These are phyloP conservation scores for Danio tinwini DNA, from an alignment of 2,797 vertebrate genomes.

Conservation along the genomic window DNA sequence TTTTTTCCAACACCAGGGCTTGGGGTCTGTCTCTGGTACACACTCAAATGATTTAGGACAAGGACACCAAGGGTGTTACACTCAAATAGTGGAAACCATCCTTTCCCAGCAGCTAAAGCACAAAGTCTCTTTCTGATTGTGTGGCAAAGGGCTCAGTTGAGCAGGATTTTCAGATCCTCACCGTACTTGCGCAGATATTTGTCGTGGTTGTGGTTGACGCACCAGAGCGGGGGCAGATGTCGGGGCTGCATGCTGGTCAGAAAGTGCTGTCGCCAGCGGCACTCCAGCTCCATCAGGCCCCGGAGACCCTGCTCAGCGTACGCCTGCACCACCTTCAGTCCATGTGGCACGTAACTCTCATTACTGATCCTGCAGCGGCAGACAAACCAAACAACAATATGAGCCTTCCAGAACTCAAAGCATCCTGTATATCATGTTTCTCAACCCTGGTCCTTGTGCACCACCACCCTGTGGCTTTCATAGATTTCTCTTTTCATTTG, in stretches of 20 bases:
- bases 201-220: conserved; percentile 91
- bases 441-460: too few relatives aligned
- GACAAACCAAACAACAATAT: background rate
- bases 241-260: conserved; percentile 89
- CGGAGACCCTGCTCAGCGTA: conserved; percentile 82
- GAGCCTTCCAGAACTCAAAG: too few relatives aligned
- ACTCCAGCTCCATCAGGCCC: conserved; percentile 92
- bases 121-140: background rate
- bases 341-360: conserved; percentile 89
- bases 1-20: conserved; percentile 1
- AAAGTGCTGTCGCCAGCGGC: conserved; percentile 96
- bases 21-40: conserved; percentile 50
- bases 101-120: conserved; percentile 12
- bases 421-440: too few relatives aligned
- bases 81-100: conserved; percentile 18
- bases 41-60: conserved; percentile 3
- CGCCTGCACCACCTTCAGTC: conserved; percentile 92
- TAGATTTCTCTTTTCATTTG: too few relatives aligned
- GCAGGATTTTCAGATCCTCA: conserved; percentile 83
- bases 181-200: conserved; percentile 93
- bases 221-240: conserved; percentile 92
- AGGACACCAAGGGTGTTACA: conserved; percentile 20
- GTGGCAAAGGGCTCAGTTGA: conserved; percentile 66
- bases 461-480: too few relatives aligned
- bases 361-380: conserved; percentile 86